phyloP scores from a whole-genome alignment of 2,797 vertebrate species.

The Sebastes matsubarae region DNA sequence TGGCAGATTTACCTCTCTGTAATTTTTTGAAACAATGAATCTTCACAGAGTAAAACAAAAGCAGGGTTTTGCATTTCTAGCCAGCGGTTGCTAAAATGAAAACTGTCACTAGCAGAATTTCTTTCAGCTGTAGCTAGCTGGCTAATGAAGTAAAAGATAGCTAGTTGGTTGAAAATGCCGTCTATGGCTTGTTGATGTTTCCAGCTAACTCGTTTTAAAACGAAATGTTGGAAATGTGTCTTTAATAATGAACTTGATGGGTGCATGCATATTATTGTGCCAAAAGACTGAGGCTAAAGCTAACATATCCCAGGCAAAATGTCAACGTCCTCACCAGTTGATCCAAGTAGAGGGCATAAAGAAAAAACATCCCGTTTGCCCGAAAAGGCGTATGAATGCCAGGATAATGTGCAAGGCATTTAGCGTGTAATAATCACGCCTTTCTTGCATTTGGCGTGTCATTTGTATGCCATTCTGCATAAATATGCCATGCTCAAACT shows the following conservation, averaged over 20 bases:
- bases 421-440: no score
- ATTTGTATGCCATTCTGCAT: no score
- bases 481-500: no score
- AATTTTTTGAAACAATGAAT: no score
- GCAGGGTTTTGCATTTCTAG: not conserved
- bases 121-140: not conserved
- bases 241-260: not conserved
- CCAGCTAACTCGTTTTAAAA: not conserved
- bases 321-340: not conserved
- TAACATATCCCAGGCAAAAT: not conserved
- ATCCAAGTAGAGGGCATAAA: not conserved
- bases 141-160: not conserved
- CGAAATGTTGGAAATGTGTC: not conserved
- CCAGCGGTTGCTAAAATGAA: not conserved
- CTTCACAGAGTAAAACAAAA: not conserved
- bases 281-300: not conserved
- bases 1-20: not conserved
- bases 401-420: no score
- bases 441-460: no score
- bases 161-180: not conserved
- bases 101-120: not conserved
- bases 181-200: not conserved
- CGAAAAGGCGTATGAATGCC: no score
- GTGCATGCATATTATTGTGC: not conserved
- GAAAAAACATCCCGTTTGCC: no score